Evolutionary conservation across 2,888 invertebrate genomes (phyloP), one percentile per base, ranked within the genome.

Genomic region (Lamellibrachia columna): DNA sequence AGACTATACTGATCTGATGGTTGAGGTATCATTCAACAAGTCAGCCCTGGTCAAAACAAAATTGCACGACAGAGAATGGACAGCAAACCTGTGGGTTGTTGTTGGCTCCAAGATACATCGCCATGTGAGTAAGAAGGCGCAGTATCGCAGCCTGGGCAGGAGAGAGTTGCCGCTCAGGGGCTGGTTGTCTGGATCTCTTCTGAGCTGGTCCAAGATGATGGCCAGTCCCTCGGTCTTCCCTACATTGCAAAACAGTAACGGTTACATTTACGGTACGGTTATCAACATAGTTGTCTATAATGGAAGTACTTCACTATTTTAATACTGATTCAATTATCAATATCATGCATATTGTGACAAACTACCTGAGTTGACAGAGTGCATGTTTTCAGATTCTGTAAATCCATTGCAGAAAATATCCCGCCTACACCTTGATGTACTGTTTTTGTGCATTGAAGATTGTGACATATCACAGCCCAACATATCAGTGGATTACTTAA

Each of bases 131-230:
- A 3, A 95, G 91, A 22, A 95, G 93, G 75, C 96, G 93, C 1
- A 95, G 92, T 60, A 95, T 92, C 40, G 94, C 93, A 93, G 94
- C 95, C 53, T 93, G 92, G 2, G 94, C 93, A 9, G 94, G 93
- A 9, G 94, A 93, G 92, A 96, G 93, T 52, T 93, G 90, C 92
- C 96, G 94, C 93, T 95, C 95, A 58, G 95, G 94, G 3, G 92
- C 93, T 7, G 94, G 92, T 9, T 92, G 91, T 55, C 93, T 93
- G 92, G 15, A 22, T 75, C 95, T 93, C 28, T 92, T 92, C 1
- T 93, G 92, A 22, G 95, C 95, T 28, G 93, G 92, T 9, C 95
- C 95, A 52, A 95, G 94, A 8, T 95, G 94, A 92, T 96, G 95
- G 15, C 96, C 96, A 75, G 75, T 75, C 75, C 6, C 15, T n/a